Evolutionary conservation across 2,113 vertebrate species (phyloP), one percentile per base, ranked within the genome.

Genomic region (Coryphaenoides rupestris): DNA sequence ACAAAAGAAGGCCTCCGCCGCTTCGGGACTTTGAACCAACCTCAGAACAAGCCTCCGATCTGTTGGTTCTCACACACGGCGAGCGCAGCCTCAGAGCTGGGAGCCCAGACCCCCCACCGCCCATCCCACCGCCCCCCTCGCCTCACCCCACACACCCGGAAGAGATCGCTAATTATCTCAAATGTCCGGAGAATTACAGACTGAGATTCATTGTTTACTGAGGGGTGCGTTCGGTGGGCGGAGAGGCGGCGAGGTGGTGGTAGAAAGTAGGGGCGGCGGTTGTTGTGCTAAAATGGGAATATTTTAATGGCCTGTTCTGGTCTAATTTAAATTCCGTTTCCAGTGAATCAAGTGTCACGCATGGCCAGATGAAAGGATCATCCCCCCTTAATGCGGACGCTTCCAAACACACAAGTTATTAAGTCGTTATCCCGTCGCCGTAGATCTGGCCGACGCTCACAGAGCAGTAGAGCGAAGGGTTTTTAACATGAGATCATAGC

Each of bases 21-120:
- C 81, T 81, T 87, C 68, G 74, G 75, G 64, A 81, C 84, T 89
- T 87, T 82, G 78, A 89, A 83, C 82, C 74, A 21, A 21, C 75
- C 78, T 76, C 77, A 85, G 91, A 85, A 76, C 78, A 81, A 86
- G 78, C 74, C 64, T n/a, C n/a, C 9, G 58, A 75, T 79, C 74
- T 28, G 76, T 75, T 33, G 78, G 87, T 90, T 92, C 89, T 91
- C 89, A 91, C 89, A 89, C 82, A 75, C 65, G 69, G 75, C 74
- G 33, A 52, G 70, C 79, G n/a, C n/a, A n/a, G n/a, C n/a, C n/a
- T n/a, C n/a, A n/a, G n/a, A n/a, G n/a, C n/a, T n/a, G n/a, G n/a
- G n/a, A n/a, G n/a, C n/a, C n/a, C n/a, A n/a, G n/a, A n/a, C n/a
- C n/a, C n/a, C n/a, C n/a, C n/a, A n/a, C n/a, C n/a, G n/a, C n/a